Evolutionary conservation across 1,140 invertebrate species (phyloP), one percentile per base, ranked within the genome.

Genomic region (Drosophila baimaii): DNA sequence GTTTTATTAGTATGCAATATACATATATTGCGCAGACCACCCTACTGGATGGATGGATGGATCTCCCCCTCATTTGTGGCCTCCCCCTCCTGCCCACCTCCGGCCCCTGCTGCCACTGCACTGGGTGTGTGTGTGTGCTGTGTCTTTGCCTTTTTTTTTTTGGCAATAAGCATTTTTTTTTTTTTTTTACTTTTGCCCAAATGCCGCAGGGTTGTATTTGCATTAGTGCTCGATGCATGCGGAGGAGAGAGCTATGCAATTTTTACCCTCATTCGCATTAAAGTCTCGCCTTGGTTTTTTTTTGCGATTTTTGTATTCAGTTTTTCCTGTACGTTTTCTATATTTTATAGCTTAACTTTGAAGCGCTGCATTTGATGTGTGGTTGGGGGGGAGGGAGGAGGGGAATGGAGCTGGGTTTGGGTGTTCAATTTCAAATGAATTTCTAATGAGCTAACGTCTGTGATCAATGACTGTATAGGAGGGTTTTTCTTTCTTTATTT

Each of bases 131-230:
- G 5, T 1, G 13, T 13, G 35, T 0, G 35, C 17, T 12, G 41
- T 19, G 41, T 19, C 41, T 43, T 31, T 41, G 31, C 15, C 31
- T 62, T 71, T 31, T 51, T 55, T 81, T 83, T 85, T 85, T 86
- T 79, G 81, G 81, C 82, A 85, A 85, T 85, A 86, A 86, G 77
- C 78, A 75, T 86, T 1, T 25, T 83, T 84, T 79, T 41, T 51
- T 13, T 17, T 13, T 86, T 1, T 25, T 83, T 84, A 75, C 33
- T 51, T 13, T 17, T 13, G 10, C 46, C 63, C 7, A 52, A 82
- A 78, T 82, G 77, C 81, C 81, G 74, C 82, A 86, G 82, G 81
- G 81, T 81, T 77, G 82, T 69, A 84, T 85, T 80, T 84, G 81
- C 81, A 85, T 84, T 84, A 83, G 77, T 56, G 72, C 56, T 57